Evolutionary conservation across 2,888 invertebrate species (phyloP).

Genomic region (Trachelus tabidus): DNA sequence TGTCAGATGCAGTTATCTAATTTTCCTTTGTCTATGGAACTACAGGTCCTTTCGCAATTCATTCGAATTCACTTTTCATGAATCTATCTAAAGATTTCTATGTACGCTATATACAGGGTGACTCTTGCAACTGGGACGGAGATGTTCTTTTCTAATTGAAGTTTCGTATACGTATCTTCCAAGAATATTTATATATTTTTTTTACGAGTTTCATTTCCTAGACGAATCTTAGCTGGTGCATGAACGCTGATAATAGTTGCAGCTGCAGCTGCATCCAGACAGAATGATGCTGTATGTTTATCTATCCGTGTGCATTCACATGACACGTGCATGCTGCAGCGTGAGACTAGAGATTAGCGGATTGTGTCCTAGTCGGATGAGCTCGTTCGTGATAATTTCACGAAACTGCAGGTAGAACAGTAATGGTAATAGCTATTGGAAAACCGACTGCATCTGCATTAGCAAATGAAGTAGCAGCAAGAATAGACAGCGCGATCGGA

Average conservation of each 20-base stretch:
- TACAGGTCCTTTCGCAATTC: neutral
- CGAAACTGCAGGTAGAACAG: neutral
- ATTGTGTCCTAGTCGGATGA: neutral
- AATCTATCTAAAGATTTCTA: neutral
- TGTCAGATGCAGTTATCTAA: neutral
- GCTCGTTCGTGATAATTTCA: neutral
- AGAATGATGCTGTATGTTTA: neutral
- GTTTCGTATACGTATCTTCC: no score
- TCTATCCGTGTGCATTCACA: neutral
- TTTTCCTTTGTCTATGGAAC: neutral
- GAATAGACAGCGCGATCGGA: neutral
- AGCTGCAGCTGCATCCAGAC: neutral
- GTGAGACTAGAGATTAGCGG: neutral
- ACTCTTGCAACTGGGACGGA: neutral
- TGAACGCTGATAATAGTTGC: neutral
- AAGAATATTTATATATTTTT: neutral
- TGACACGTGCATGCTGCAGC: neutral
- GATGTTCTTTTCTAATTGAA: no score
- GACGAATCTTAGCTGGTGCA: neutral
- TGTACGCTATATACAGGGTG: neutral
- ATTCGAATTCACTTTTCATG: neutral
- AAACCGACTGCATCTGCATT: neutral
- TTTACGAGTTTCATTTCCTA: neutral
- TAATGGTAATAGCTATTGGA: neutral
- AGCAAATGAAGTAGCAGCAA: neutral